Percentiles rank a stretch among this genome's conserved stretches.
Evolutionary conservation across 2,888 invertebrate species (phyloP).

Genomic region (Lucinisca nassula): DNA sequence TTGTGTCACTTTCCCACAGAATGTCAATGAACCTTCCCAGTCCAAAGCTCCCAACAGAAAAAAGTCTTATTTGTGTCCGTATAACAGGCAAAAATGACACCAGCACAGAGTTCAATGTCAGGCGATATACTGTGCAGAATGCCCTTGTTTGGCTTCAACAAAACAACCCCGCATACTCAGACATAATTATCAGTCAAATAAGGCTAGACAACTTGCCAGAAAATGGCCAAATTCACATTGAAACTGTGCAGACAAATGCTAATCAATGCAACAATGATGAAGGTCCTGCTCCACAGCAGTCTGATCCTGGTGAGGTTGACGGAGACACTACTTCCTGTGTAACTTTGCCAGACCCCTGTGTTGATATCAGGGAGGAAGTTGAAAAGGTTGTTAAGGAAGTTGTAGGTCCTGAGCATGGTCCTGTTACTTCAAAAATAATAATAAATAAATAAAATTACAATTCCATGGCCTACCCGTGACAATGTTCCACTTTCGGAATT

Average conservation of each 20-base stretch:
- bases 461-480: conserved; percentile 44
- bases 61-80: too few species aligned
- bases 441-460: conserved; percentile 18
- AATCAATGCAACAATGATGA: conserved; percentile 12
- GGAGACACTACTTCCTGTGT: conserved; percentile 36
- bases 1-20: too few species aligned
- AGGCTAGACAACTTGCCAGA: too few species aligned
- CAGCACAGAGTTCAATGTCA: neutral
- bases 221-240: neutral
- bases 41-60: too few species aligned
- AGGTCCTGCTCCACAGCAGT: conserved; percentile 52
- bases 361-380: conserved; percentile 18
- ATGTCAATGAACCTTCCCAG: too few species aligned
- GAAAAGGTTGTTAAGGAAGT: conserved; percentile 18
- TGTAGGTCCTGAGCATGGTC: neutral
- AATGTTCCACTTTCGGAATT: conserved; percentile 46
- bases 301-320: conserved; percentile 32
- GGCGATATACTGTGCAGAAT: too few species aligned
- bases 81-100: too few species aligned
- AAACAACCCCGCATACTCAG: too few species aligned
- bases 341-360: conserved; percentile 19
- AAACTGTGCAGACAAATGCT: conserved; percentile 14
- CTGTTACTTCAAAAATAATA: neutral
- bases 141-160: too few species aligned
- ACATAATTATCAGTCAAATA: too few species aligned